phyloP scores from a whole-genome alignment of 2,888 invertebrate genomes.

The Hyposoter didymator region DNA sequence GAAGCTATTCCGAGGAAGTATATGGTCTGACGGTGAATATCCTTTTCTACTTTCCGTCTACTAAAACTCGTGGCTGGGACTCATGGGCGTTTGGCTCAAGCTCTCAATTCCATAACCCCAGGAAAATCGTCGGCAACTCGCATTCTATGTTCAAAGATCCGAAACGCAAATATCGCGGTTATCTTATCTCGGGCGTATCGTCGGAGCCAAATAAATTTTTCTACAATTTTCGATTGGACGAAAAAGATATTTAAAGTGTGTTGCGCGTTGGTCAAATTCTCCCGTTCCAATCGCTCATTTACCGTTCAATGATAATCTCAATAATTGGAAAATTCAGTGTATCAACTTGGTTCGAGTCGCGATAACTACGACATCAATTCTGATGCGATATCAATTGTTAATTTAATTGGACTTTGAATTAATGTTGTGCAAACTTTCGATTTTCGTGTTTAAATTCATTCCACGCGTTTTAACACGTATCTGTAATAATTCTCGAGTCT shows the following conservation, averaged over 20 bases:
- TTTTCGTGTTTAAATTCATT: not conserved
- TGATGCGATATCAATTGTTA: constrained; percentile 18
- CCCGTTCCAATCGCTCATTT: not conserved
- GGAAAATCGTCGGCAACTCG: constrained; percentile 23
- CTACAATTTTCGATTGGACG: not conserved
- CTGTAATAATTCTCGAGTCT: not conserved
- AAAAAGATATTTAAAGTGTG: not conserved
- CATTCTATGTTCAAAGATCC: constrained; percentile 24
- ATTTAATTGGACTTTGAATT: constrained; percentile 27
- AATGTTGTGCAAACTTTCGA: constrained; percentile 15
- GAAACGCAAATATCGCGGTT: constrained; percentile 22
- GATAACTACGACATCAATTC: constrained; percentile 10
- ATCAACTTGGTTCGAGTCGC: not conserved
- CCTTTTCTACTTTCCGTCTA: constrained; percentile 55
- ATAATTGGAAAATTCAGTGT: constrained; percentile 36
- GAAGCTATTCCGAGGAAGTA: constrained; percentile 42
- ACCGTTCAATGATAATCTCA: constrained; percentile 28
- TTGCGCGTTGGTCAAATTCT: not conserved
- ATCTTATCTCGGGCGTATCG: not conserved
- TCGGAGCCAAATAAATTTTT: constrained; percentile 10
- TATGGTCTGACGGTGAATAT: constrained; percentile 57
- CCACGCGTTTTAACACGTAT: not conserved
- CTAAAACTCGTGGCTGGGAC: constrained; percentile 37
- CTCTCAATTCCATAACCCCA: constrained; percentile 34
- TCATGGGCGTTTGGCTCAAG: constrained; percentile 12